Base-by-base conservation (phyloP, 2,888 invertebrate genomes). In the Caenorhabditis drosophilae region DNA sequence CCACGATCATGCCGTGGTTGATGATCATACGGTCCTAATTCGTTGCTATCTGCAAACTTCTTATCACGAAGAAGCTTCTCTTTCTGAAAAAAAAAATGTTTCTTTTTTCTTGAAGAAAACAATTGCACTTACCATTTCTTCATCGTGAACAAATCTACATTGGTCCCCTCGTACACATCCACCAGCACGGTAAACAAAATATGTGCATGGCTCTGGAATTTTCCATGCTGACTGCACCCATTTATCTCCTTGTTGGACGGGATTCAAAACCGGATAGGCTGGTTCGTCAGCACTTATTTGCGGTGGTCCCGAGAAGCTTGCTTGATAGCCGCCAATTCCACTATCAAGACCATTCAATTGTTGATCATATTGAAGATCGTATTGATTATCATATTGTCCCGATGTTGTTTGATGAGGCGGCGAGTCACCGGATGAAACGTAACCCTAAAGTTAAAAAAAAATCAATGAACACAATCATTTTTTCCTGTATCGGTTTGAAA, bases 131-230 rank as follows among this genome's bases (percentile, higher is more conserved):
- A 63, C 63, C 54, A 42, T 4, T 4, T 50, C 50, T 7, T 58
- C 54, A 26, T 63, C 63, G 31, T 63, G 63, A 26, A 54, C 12
- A 41, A 50, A 63, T 11, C 54, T 12, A 22, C 63, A 63, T 7
- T 53, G 44, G 1, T 57, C 54, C 2, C 63, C 63, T 9, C 57
- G 49, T n/a, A 50, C 50, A 27, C 63, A 63, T 27, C 54, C 58
- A 7, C 31, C 42, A 12, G 36, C 34, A 0, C 53, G 48, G 12
- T 50, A 58, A 16, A 57, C 23, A 44, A 53, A 52, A 38, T 46
- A 63, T 1, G 50, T 35, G 9, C 63, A 63, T n/a, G 52, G 47
- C 20, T 54, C 50, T 0, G 36, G 25, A 16, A 56, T 44, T 6
- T 54, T 54, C 50, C 53, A 57, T 6, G 44, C 54, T 3, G 40